Evolutionary conservation across 1,140 invertebrate genomes (phyloP).

Genomic region (Anastrepha ludens): DNA sequence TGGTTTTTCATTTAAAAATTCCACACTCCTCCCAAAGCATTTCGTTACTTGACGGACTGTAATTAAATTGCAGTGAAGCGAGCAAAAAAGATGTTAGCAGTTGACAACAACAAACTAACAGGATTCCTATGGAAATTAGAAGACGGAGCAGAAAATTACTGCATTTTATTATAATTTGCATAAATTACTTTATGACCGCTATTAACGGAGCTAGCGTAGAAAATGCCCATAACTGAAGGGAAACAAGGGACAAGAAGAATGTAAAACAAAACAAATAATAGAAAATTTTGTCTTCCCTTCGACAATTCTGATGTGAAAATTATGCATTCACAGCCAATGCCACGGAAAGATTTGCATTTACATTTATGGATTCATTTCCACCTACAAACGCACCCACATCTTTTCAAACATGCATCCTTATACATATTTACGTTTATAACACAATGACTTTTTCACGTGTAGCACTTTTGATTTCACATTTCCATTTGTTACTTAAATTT

Average conservation of each 20-base stretch:
- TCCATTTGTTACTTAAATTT: background rate
- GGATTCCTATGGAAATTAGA: constrained; percentile 20
- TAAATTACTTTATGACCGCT: background rate
- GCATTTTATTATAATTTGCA: constrained; percentile 37
- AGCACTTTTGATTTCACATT: background rate
- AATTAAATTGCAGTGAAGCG: background rate
- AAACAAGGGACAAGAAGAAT: background rate
- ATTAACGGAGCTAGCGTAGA: background rate
- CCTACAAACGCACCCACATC: background rate
- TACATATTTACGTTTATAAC: background rate
- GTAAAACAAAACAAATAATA: background rate
- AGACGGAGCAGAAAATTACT: background rate
- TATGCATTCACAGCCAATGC: constrained; percentile 22
- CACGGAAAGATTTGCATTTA: background rate
- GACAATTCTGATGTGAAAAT: constrained; percentile 14
- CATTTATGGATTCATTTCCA: background rate
- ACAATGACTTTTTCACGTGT: background rate
- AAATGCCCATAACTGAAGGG: no score
- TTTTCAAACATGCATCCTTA: background rate
- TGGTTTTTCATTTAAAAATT: background rate
- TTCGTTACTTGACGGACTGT: background rate
- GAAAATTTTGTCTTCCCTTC: background rate
- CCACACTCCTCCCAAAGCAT: background rate
- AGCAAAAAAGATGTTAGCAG: background rate
- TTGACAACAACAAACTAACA: background rate